Evolutionary conservation across 1,140 invertebrate genomes (phyloP).

Genomic region (fruit fly (Drosophila melanogaster)): DNA sequence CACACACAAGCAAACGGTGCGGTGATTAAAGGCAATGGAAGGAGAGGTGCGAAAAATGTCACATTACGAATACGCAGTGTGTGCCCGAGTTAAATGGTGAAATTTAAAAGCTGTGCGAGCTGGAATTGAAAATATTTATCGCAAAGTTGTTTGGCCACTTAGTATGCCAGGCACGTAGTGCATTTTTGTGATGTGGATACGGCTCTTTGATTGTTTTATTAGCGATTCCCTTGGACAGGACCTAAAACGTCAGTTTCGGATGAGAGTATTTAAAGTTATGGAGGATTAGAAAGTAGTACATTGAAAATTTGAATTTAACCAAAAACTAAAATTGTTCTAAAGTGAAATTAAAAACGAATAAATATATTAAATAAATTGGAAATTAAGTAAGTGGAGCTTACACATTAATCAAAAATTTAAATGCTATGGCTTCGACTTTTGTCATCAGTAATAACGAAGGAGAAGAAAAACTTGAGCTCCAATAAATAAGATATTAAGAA

Average conservation of each 20-base stretch:
- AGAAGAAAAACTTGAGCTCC: too few species aligned
- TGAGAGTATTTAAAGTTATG: neutral
- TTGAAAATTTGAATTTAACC: neutral
- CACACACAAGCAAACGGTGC: constrained; percentile 8
- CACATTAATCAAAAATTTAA: too few species aligned
- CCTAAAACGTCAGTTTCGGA: neutral
- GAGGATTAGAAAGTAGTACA: too few species aligned
- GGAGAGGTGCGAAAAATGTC: constrained; percentile 46
- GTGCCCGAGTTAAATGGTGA: constrained; percentile 44
- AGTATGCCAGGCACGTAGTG: constrained; percentile 36
- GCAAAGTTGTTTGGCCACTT: constrained; percentile 28
- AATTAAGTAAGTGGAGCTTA: too few species aligned
- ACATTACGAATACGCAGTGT: constrained; percentile 74
- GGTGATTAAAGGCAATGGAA: constrained; percentile 61
- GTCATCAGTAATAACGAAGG: too few species aligned
- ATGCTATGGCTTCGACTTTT: too few species aligned
- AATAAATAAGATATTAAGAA: constrained; percentile 2
- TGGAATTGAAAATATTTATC: constrained; percentile 32
- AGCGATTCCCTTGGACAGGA: constrained; percentile 24
- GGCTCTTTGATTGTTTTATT: constrained; percentile 56
- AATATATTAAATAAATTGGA: neutral
- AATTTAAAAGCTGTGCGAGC: constrained; percentile 54
- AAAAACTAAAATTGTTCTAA: neutral
- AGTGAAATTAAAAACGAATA: neutral
- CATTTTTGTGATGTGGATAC: constrained; percentile 48